These are phyloP conservation scores for Apamea epomidion DNA, from an alignment of 2,888 invertebrate genomes.

Conservation along the genomic window DNA sequence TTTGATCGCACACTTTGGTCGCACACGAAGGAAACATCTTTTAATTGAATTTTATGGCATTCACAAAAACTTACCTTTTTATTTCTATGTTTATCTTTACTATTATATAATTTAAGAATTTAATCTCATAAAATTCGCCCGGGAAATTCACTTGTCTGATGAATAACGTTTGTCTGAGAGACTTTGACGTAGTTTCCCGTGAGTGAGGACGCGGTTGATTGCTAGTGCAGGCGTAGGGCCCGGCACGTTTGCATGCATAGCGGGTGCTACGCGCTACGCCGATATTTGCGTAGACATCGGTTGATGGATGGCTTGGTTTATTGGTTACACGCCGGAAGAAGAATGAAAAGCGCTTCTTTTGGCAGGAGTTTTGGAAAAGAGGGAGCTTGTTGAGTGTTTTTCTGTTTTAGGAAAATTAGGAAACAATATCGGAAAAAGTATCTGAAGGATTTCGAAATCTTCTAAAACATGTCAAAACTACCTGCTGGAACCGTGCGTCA, in stretches of 20 bases:
- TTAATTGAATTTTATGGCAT: not conserved
- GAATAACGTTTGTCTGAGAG: not conserved
- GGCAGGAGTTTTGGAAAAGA: not conserved
- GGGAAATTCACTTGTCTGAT: not conserved
- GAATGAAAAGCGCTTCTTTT: constrained; percentile 20
- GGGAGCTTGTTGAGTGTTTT: not conserved
- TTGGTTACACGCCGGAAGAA: constrained; percentile 37
- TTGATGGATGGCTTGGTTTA: constrained; percentile 59
- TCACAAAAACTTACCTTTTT: not conserved
- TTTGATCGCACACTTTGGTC: too few species aligned
- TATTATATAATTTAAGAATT: too few species aligned
- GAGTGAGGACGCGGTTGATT: not conserved
- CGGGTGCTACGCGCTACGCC: constrained; percentile 11
- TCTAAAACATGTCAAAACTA: not conserved
- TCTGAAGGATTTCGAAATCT: not conserved
- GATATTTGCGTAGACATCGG: constrained; percentile 8
- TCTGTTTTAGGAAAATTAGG: not conserved
- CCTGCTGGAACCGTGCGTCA: not conserved
- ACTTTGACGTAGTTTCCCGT: too few species aligned
- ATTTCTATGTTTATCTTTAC: not conserved
- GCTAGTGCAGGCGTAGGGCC: not conserved
- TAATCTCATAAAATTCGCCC: not conserved
- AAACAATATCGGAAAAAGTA: not conserved
- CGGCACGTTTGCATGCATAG: constrained; percentile 14
- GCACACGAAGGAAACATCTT: not conserved